Conservation (phyloP, 2,888 invertebrate species). For the Luperina nickerlii region DNA sequence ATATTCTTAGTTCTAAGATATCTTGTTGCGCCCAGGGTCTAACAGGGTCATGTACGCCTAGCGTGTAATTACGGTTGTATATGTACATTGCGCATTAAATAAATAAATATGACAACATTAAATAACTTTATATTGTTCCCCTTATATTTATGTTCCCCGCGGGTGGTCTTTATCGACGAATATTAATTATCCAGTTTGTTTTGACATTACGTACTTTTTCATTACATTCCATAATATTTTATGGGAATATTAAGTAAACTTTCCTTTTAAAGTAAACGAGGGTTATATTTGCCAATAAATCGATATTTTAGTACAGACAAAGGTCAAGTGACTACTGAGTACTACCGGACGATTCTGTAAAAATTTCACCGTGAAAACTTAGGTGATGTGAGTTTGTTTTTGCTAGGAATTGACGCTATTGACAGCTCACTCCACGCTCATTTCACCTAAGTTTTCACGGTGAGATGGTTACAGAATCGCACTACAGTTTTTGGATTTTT, state of each 20-base stretch:
- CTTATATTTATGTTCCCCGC: constrained; percentile 53
- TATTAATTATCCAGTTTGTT: constrained; percentile 61
- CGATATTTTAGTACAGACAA: constrained; percentile 6
- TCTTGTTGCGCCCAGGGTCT: too few species aligned
- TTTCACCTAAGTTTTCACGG: too few species aligned
- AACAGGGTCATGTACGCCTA: too few species aligned
- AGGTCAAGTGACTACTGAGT: neutral
- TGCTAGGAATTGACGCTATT: too few species aligned
- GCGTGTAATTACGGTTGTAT: too few species aligned
- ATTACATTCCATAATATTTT: constrained; percentile 33
- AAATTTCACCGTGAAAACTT: too few species aligned
- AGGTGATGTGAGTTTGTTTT: too few species aligned
- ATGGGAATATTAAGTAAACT: constrained; percentile 42
- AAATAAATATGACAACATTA: constrained; percentile 16
- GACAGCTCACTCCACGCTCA: too few species aligned
- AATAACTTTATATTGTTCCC: constrained; percentile 23
- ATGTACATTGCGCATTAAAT: too few species aligned
- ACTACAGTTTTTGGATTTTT: neutral
- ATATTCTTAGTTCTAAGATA: too few species aligned
- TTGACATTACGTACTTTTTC: constrained; percentile 46
- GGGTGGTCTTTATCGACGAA: constrained; percentile 57
- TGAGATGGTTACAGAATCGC: too few species aligned
- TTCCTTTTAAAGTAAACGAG: constrained; percentile 20
- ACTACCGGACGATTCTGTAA: too few species aligned
- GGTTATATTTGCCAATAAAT: constrained; percentile 45